phyloP scores from a whole-genome alignment of 2,797 vertebrate genomes.

The Synaphobranchus kaupii region DNA sequence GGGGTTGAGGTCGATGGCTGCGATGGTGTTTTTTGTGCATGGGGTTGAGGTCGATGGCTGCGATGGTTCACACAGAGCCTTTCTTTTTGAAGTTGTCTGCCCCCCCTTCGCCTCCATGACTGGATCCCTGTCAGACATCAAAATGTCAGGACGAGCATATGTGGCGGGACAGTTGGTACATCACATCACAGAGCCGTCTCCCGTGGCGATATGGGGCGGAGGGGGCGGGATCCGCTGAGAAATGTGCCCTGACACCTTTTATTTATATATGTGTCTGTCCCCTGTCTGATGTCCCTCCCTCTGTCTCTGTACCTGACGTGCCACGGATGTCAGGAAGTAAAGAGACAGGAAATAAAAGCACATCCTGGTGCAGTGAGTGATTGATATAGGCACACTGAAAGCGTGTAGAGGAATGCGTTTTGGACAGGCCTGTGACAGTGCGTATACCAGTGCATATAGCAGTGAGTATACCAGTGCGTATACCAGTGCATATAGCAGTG shows the following conservation, averaged over 20 bases:
- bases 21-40: slow-evolving; percentile 41
- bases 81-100: background rate
- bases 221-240: slow-evolving; percentile 35
- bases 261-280: slow-evolving; percentile 40
- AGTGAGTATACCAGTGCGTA: no score
- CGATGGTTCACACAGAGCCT: slow-evolving; percentile 41
- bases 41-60: slow-evolving; percentile 27
- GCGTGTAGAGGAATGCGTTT: background rate
- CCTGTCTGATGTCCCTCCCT: background rate
- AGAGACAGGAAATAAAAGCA: background rate
- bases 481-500: no score
- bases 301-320: background rate
- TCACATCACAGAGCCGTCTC: slow-evolving; percentile 47
- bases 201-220: slow-evolving; percentile 42
- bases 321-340: background rate
- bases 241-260: slow-evolving; percentile 41
- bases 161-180: slow-evolving; percentile 39
- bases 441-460: no score
- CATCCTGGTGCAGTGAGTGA: background rate
- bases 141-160: slow-evolving; percentile 55
- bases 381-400: background rate
- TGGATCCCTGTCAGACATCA: slow-evolving; percentile 42
- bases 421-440: background rate
- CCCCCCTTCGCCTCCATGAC: slow-evolving; percentile 45
- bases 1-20: no score